Conservation (phyloP, 2,113 vertebrate species). For the Isichthys henryi region DNA sequence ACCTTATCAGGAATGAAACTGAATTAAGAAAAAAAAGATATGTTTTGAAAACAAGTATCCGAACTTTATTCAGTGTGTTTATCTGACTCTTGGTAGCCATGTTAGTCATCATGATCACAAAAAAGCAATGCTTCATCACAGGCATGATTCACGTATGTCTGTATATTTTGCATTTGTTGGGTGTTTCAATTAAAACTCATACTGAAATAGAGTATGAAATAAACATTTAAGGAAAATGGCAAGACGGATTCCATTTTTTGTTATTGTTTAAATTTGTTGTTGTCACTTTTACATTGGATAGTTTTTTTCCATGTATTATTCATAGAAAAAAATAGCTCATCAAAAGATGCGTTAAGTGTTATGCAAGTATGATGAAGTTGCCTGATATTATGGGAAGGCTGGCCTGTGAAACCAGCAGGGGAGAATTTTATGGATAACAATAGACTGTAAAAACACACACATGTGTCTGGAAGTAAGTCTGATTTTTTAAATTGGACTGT, state of each 20-base stretch:
- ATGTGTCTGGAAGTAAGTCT: background rate
- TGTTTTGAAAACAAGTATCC: background rate
- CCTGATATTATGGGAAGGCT: background rate
- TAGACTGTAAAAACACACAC: background rate
- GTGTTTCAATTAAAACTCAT: background rate
- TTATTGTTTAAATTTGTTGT: background rate
- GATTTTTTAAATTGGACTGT: background rate
- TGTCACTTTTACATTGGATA: background rate
- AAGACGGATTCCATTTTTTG: background rate
- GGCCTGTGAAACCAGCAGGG: background rate
- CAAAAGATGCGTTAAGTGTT: background rate
- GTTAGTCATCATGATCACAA: background rate
- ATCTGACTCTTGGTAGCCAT: background rate
- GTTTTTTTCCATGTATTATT: background rate
- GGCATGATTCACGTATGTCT: background rate
- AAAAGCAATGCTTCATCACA: background rate
- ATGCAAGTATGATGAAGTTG: background rate
- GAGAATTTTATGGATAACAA: background rate
- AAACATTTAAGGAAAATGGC: background rate
- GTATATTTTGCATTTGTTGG: background rate
- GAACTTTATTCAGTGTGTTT: background rate
- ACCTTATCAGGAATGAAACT: background rate
- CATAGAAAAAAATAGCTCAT: background rate
- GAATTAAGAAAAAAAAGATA: background rate
- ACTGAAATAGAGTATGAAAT: background rate